Conservation (phyloP, 2,888 invertebrate species). For the Teleogryllus oceanicus region DNA sequence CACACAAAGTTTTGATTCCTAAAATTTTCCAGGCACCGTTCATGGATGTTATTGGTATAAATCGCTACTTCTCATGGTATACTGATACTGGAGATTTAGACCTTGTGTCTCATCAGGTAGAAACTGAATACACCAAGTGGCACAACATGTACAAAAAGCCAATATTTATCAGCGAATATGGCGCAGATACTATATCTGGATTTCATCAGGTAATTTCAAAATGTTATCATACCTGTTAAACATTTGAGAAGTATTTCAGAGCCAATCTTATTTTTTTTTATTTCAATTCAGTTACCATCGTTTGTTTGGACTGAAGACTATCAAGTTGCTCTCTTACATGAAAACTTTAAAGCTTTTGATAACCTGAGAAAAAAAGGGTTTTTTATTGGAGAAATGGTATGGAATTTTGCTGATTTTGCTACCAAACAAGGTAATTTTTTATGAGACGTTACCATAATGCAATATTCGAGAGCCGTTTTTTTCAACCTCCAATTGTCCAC, state of each 20-base stretch:
- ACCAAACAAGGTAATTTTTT: constrained; percentile 52
- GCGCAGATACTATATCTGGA: constrained; percentile 58
- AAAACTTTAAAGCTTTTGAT: constrained; percentile 58
- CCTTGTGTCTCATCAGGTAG: constrained; percentile 49
- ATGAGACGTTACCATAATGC: no score
- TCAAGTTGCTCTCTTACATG: constrained; percentile 53
- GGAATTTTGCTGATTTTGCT: constrained; percentile 66
- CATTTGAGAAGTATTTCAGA: background rate
- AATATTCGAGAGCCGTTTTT: no score
- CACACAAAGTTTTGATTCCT: constrained; percentile 19
- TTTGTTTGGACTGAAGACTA: constrained; percentile 61
- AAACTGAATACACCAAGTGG: constrained; percentile 51
- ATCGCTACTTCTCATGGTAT: constrained; percentile 63
- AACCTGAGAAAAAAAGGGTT: constrained; percentile 45
- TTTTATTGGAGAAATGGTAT: constrained; percentile 61
- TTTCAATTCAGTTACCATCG: constrained; percentile 50
- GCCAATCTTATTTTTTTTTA: no score
- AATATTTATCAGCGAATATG: constrained; percentile 60
- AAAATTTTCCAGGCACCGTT: constrained; percentile 47
- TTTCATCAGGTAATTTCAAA: constrained; percentile 50
- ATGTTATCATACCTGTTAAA: background rate
- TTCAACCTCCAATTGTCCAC: no score
- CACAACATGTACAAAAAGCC: constrained; percentile 51
- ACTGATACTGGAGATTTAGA: constrained; percentile 54
- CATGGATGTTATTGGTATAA: constrained; percentile 57